Evolutionary conservation across 2,797 vertebrate genomes (phyloP).

Genomic region (Chaetodon trifasciatus): DNA sequence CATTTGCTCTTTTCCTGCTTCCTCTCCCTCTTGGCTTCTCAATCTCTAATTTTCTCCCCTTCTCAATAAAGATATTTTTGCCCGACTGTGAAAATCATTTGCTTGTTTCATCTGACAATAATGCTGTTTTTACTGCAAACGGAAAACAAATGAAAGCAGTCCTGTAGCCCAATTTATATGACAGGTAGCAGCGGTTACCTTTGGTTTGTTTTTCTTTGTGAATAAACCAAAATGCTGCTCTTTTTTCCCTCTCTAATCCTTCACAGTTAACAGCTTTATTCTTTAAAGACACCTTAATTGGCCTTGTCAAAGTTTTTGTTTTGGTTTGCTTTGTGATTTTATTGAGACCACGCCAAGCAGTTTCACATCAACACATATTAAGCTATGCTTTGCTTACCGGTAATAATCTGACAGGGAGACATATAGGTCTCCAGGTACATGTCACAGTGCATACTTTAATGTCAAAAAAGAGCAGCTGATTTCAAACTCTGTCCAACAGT

Average conservation of each 20-base stretch:
- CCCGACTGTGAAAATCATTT: slow-evolving; percentile 66
- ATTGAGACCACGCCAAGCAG: slow-evolving; percentile 2
- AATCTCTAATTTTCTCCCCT: slow-evolving; percentile 31
- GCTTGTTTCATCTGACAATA: slow-evolving; percentile 65
- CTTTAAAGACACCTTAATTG: slow-evolving; percentile 38
- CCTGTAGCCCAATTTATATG: slow-evolving; percentile 22
- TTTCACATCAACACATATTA: slow-evolving; percentile 8
- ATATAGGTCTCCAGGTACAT: background rate
- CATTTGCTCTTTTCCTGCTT: background rate
- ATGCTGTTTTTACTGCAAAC: slow-evolving; percentile 37
- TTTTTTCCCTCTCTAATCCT: slow-evolving; percentile 22
- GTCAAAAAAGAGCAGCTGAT: background rate
- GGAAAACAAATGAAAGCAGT: slow-evolving; percentile 50
- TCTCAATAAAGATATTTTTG: slow-evolving; percentile 54
- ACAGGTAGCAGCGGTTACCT: slow-evolving; percentile 31
- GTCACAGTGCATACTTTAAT: slow-evolving; percentile 1
- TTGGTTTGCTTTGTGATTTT: slow-evolving; percentile 26
- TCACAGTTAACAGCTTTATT: slow-evolving; percentile 40
- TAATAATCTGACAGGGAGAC: slow-evolving; percentile 34
- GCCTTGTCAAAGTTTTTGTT: slow-evolving; percentile 15
- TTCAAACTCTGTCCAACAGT: background rate
- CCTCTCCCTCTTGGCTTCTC: background rate
- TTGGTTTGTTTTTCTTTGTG: slow-evolving; percentile 24
- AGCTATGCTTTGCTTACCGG: slow-evolving; percentile 14
- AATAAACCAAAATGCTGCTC: slow-evolving; percentile 31